Base-by-base conservation (phyloP, 2,113 vertebrate genomes). In the Holacanthus passer region DNA sequence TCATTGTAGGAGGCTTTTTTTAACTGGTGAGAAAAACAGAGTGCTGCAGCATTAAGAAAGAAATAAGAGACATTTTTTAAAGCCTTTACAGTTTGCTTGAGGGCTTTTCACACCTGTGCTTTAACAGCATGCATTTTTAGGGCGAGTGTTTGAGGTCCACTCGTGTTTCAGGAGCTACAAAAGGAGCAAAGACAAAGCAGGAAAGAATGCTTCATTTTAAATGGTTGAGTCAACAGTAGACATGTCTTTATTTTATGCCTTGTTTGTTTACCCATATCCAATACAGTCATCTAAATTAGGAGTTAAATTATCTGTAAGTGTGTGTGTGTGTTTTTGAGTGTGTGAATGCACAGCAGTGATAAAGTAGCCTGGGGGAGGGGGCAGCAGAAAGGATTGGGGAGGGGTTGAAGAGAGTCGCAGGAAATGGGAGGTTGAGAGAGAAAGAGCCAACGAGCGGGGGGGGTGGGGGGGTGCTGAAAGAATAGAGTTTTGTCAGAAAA, bases 401-500 rank as follows among this genome's bases (percentile, higher is more conserved):
- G 29, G 63, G 27, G 13, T 41, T 5, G 56, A 19, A 24, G 62
- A 31, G 43, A 29, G 53, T 37, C 43, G 53, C 27, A 77, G 64
- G 67, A 70, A 81, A 81, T n/a, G 35, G 29, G 24, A 72, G 24
- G 31, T 13, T 72, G 74, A 59, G 50, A 70, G 41, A 32, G 52
- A 75, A 52, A 43, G 59, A 73, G 45, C 60, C 5, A 0, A 31
- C 0, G 19, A 35, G 50, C 39, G 14, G 67, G 31, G 67, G 31
- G 52, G 67, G 50, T 62, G 52, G 27, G 69, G n/a, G n/a, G n/a
- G n/a, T n/a, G n/a, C 64, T 79, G 80, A 73, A 76, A 79, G 81
- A 86, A 74, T 43, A 72, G 55, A 67, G 43, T 79, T 81, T 86
- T 64, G 74, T 90, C 37, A 3, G 66, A 67, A 87, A 85, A 85